Evolutionary conservation across 2,888 invertebrate genomes (phyloP), one percentile per base, ranked within the genome.

Genomic region (Phaedon cochleariae): DNA sequence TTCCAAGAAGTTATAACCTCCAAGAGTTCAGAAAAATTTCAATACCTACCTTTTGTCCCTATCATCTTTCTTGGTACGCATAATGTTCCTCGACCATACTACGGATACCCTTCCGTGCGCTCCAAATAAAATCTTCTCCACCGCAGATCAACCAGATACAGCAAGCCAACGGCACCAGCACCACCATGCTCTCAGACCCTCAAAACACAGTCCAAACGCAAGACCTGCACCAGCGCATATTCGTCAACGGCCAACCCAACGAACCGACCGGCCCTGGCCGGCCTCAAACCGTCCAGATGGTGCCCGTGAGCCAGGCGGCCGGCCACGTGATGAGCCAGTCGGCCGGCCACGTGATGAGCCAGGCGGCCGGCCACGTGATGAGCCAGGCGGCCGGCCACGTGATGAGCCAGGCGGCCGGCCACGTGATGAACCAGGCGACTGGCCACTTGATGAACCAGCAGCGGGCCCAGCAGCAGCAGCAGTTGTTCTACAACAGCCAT

Each of bases 231-330:
- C 81, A 80, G 62, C 81, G 82, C 67, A 74, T 83, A 61, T 82
- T 78, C 68, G 75, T 83, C 68, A 74, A 72, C 69, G 77, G 78
- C 29, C 82, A 82, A 69, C 80, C 81, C 20, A 81, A 72, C 64
- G 83, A 81, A 67, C 81, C 82, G 0, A 82, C 79, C 52, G 83
- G 81, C 20, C 83, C 83, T 3, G 83, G 83, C 15, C 79, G 84
- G 74, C 83, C 84, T 41, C 77, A n/a, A n/a, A n/a, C 77, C 57
- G 73, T 81, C 20, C 81, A 81, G 57, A 79, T 80, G 76, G 71
- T 81, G 59, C 80, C 81, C 6, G 74, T 79, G 55, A 77, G 76
- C 70, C n/a, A n/a, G n/a, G 73, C 77, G 52, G 72, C 78, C 29
- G 77, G 73, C 65, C 79, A 73, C 59, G 72, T 72, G 45, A 31